Percentiles rank a stretch among this genome's conserved stretches.
These are phyloP conservation scores for Aspiorhynchus laticeps DNA, from an alignment of 2,113 vertebrate genomes.

Conservation along the genomic window DNA sequence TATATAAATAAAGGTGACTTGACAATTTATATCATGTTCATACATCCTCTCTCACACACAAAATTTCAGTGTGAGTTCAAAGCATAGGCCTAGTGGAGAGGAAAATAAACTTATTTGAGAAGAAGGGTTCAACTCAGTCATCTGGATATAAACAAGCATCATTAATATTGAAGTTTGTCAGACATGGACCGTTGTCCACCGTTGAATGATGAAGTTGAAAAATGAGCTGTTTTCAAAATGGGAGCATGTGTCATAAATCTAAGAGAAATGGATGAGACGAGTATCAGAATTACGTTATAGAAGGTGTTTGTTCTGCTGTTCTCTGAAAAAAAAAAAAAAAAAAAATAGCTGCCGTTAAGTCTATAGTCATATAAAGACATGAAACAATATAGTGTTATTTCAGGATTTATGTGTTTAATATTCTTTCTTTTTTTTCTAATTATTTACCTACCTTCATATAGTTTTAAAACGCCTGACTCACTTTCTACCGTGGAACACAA, in stretches of 20 bases:
- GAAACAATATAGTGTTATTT: background rate
- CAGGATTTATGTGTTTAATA: background rate
- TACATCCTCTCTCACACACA: too few species aligned
- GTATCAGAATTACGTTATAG: background rate
- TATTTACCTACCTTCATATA: background rate
- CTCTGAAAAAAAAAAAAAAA: background rate
- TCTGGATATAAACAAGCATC: constrained; percentile 32
- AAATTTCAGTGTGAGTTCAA: background rate
- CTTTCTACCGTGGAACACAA: background rate
- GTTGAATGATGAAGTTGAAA: constrained; percentile 47
- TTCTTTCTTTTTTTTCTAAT: background rate
- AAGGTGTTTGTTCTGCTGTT: background rate
- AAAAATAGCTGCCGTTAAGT: too few species aligned
- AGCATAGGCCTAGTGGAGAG: background rate
- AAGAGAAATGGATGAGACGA: constrained; percentile 16
- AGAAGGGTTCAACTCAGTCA: constrained; percentile 9
- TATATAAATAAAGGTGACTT: too few species aligned
- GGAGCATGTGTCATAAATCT: constrained; percentile 49
- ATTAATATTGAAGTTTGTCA: constrained; percentile 45
- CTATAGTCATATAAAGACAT: background rate
- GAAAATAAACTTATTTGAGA: constrained; percentile 11
- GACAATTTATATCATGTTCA: too few species aligned
- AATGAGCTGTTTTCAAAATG: constrained; percentile 48
- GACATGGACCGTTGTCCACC: constrained; percentile 21
- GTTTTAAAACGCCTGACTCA: background rate